Evolutionary conservation across 1,140 invertebrate species (phyloP).

Genomic region (Listronotus bonariensis): DNA sequence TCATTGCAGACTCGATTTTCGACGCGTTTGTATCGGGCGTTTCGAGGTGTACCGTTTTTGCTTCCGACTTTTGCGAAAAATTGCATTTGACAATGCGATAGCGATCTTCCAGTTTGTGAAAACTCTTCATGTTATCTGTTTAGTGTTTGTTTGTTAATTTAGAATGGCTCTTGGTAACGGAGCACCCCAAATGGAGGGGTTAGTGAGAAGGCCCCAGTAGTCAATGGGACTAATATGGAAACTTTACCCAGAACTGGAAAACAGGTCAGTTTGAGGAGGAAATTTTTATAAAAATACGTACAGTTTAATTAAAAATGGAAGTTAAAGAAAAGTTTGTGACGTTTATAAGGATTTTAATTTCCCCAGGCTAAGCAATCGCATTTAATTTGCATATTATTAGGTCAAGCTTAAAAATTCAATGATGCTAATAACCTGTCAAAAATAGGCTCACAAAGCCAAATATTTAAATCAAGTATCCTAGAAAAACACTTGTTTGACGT

Average conservation of each 20-base stretch:
- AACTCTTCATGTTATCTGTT: slow-evolving; percentile 17
- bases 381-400: too few relatives aligned
- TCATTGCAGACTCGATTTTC: slow-evolving; percentile 37
- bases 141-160: slow-evolving; percentile 26
- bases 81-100: slow-evolving; percentile 11
- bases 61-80: slow-evolving; percentile 7
- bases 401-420: too few relatives aligned
- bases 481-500: too few relatives aligned
- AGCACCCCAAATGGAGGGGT: slow-evolving; percentile 59
- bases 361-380: too few relatives aligned
- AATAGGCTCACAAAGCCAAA: too few relatives aligned
- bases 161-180: slow-evolving; percentile 54
- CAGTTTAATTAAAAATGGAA: too few relatives aligned
- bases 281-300: too few relatives aligned
- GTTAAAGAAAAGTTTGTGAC: too few relatives aligned
- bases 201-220: slow-evolving; percentile 64
- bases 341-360: too few relatives aligned
- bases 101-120: neutral
- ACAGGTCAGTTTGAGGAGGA: slow-evolving; percentile 54
- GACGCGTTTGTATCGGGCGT: slow-evolving; percentile 21
- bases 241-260: slow-evolving; percentile 63
- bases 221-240: slow-evolving; percentile 65
- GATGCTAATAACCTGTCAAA: too few relatives aligned
- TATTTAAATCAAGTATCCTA: too few relatives aligned
- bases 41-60: slow-evolving; percentile 17